These are phyloP conservation scores for Spatulosminthurus flaviceps DNA, from an alignment of 2,888 invertebrate genomes.

Conservation along the genomic window DNA sequence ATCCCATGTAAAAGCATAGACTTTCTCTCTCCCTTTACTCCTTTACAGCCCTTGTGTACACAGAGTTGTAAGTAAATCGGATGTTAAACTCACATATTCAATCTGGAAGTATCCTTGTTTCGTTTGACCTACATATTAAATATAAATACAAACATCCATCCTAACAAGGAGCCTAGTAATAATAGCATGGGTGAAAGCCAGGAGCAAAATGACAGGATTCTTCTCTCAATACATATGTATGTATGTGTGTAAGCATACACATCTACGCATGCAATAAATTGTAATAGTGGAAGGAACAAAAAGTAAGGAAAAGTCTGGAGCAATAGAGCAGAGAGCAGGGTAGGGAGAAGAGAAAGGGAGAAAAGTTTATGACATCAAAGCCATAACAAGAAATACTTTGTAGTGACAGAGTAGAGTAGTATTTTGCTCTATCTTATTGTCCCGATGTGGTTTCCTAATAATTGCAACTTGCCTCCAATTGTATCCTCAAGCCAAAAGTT, in stretches of 20 bases:
- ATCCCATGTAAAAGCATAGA: no score
- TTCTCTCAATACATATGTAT: no score
- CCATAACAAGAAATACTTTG: constrained; percentile 45
- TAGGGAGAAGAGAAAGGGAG: constrained; percentile 28
- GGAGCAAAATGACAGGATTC: neutral
- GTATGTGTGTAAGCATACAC: no score
- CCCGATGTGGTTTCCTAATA: constrained; percentile 52
- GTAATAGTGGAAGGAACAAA: neutral
- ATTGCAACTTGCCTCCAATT: constrained; percentile 52
- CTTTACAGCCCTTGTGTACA: no score
- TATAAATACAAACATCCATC: no score
- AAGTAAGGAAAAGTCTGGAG: constrained; percentile 16
- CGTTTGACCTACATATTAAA: no score
- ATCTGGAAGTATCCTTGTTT: no score
- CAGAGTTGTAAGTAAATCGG: no score
- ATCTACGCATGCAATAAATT: no score
- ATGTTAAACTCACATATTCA: no score
- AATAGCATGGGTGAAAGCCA: neutral
- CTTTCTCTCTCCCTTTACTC: no score
- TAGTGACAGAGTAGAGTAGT: constrained; percentile 44
- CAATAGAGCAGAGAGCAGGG: neutral
- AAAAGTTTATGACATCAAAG: constrained; percentile 53
- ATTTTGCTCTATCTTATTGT: constrained; percentile 49
- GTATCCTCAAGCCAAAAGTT: constrained; percentile 40
- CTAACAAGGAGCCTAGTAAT: neutral